These are phyloP conservation scores for Papilio polytes DNA, from an alignment of 1,140 invertebrate genomes.

Conservation along the genomic window DNA sequence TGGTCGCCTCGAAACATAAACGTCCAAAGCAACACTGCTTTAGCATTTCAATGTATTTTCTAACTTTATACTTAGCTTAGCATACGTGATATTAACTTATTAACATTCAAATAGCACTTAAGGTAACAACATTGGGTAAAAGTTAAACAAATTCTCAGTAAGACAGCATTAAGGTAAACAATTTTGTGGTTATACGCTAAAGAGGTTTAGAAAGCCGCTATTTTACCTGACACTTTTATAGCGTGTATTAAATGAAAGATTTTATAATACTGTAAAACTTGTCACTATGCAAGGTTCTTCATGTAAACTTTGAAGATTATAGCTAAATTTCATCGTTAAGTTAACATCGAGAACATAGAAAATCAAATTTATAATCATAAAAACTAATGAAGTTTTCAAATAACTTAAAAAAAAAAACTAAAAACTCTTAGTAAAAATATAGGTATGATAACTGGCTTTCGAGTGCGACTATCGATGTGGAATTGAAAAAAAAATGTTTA, in stretches of 20 bases:
- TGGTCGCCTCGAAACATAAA: not conserved
- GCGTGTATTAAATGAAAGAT: not conserved
- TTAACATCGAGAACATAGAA: not conserved
- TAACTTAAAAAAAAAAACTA: too few species aligned
- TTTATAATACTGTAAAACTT: not conserved
- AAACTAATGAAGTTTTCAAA: too few species aligned
- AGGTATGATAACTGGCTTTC: too few species aligned
- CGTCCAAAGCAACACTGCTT: not conserved
- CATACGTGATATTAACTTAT: not conserved
- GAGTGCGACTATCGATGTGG: too few species aligned
- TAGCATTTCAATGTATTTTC: not conserved
- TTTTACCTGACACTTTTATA: conserved; percentile 8
- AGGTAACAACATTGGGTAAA: conserved; percentile 17
- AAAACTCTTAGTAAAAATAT: too few species aligned
- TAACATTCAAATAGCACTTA: conserved; percentile 20
- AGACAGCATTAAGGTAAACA: conserved; percentile 4
- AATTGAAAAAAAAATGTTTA: too few species aligned
- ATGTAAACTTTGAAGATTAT: not conserved
- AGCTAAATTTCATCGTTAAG: not conserved
- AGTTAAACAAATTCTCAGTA: conserved; percentile 12
- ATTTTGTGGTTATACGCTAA: conserved; percentile 17
- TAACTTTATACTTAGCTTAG: conserved; percentile 15
- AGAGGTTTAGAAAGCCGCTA: conserved; percentile 13
- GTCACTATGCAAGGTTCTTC: not conserved
- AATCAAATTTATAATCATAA: too few species aligned